Conservation (phyloP, 2,113 vertebrate genomes). For the Callorhinus ursinus region DNA sequence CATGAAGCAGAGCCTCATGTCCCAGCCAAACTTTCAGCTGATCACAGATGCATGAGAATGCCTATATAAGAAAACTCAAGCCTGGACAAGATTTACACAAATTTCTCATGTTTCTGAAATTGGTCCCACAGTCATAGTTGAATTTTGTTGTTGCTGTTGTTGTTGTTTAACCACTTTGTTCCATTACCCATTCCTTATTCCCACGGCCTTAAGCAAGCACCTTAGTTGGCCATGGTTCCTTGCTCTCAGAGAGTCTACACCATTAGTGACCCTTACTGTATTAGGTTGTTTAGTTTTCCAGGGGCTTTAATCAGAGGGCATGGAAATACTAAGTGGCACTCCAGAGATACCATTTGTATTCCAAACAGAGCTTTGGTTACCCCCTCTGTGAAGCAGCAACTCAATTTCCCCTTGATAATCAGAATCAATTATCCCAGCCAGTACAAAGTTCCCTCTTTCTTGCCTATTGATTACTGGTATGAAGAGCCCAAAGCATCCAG, state of each 20-base stretch:
- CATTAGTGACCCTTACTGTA: neutral
- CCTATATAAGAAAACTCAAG: neutral
- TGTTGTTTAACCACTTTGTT: neutral
- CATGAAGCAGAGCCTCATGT: neutral
- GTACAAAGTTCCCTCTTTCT: neutral
- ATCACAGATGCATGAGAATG: neutral
- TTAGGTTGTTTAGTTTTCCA: neutral
- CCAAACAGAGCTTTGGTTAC: neutral
- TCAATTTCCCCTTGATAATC: neutral
- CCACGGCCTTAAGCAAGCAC: neutral
- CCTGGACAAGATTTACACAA: neutral
- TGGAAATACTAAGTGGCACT: neutral
- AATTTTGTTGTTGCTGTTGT: neutral
- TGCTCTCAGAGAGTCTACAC: neutral
- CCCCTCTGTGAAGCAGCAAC: neutral
- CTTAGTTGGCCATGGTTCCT: neutral
- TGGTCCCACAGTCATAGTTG: neutral
- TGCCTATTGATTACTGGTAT: neutral
- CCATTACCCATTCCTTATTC: neutral
- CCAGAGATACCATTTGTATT: neutral
- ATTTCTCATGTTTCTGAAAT: neutral
- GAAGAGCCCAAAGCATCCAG: neutral
- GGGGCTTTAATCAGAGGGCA: neutral
- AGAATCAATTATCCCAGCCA: neutral
- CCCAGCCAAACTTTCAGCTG: neutral